Conservation (phyloP, 2,113 vertebrate genomes). For the Microcebus tavaratra region DNA sequence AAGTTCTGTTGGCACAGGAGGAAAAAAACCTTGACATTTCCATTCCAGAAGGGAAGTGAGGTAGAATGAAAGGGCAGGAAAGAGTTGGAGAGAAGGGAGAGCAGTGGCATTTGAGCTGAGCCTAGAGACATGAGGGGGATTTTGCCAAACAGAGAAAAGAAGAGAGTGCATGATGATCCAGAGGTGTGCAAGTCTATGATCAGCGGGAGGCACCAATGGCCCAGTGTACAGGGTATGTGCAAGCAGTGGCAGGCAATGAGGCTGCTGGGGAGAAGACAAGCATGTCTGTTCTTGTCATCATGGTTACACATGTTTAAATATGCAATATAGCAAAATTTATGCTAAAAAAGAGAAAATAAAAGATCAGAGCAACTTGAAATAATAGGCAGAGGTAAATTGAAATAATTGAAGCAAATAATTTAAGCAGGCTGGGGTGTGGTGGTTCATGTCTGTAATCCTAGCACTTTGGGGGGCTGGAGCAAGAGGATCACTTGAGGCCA, state of each 20-base stretch:
- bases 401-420: not conserved
- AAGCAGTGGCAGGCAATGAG: not conserved
- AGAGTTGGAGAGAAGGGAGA: not conserved
- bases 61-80: not conserved
- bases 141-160: not conserved
- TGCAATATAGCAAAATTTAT: not conserved
- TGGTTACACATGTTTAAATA: not conserved
- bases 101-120: not conserved
- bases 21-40: not conserved
- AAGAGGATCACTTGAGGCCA: too few relatives aligned
- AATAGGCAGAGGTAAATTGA: not conserved
- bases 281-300: not conserved
- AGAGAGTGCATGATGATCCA: not conserved
- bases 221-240: fast-evolving
- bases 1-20: not conserved
- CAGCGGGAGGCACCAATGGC: too few relatives aligned
- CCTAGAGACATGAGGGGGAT: not conserved
- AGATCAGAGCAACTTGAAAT: not conserved
- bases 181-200: too few relatives aligned
- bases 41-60: not conserved
- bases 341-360: not conserved
- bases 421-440: too few relatives aligned
- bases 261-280: not conserved
- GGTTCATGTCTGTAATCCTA: too few relatives aligned
- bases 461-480: too few relatives aligned